Conservation (phyloP, 2,113 vertebrate species). For the Phoenicopterus ruber region DNA sequence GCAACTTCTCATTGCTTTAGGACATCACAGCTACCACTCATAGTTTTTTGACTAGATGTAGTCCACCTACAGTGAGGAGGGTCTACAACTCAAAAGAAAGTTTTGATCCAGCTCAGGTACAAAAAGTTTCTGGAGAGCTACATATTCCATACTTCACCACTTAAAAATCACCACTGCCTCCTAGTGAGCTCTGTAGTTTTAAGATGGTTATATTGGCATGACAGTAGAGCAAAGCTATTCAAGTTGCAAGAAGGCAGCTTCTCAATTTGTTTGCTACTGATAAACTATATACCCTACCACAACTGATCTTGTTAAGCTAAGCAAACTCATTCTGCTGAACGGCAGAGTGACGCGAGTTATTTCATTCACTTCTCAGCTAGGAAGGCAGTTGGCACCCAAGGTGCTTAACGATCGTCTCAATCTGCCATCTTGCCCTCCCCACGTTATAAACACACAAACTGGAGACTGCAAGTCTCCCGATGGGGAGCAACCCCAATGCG, state of each 20-base stretch:
- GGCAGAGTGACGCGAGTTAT: accelerated
- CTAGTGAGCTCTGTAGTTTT: not conserved
- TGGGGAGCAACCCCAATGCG: not conserved
- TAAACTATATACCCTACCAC: not conserved
- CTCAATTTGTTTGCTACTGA: not conserved
- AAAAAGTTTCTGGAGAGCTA: not conserved
- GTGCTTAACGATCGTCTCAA: not conserved
- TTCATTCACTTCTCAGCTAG: not conserved
- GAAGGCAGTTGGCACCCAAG: not conserved
- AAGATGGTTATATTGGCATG: not conserved
- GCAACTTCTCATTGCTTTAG: not conserved
- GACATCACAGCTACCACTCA: not conserved
- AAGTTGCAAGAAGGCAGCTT: not conserved
- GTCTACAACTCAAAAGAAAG: not conserved
- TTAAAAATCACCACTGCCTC: not conserved
- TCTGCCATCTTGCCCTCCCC: not conserved
- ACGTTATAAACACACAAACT: not conserved
- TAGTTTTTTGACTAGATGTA: not conserved
- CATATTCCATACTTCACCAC: not conserved
- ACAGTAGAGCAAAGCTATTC: not conserved
- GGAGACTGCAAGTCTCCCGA: not conserved
- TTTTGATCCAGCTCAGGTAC: not conserved
- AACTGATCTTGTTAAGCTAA: not conserved
- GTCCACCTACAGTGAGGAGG: not conserved
- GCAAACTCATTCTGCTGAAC: not conserved